Percentiles rank a stretch among this genome's conserved stretches.
These are phyloP conservation scores for Ichneumon xanthorius DNA, from an alignment of 2,888 invertebrate species.

Conservation along the genomic window DNA sequence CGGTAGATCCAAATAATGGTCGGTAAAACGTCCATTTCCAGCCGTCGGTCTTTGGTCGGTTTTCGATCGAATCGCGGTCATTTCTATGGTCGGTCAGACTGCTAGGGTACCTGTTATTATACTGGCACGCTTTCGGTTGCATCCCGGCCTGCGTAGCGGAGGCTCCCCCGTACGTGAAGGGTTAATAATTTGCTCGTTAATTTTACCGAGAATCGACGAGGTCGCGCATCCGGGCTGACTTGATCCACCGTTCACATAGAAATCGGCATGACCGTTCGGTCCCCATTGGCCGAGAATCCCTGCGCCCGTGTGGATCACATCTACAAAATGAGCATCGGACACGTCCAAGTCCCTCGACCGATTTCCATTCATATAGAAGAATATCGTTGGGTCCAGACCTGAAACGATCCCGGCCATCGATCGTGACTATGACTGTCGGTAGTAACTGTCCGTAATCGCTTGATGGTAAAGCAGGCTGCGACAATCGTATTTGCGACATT, in stretches of 20 bases:
- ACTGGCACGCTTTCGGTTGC: no score
- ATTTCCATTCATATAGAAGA: conserved; percentile 93
- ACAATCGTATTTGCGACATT: conserved; percentile 18
- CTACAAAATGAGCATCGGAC: conserved; percentile 93
- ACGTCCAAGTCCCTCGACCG: conserved; percentile 92
- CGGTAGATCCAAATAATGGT: no score
- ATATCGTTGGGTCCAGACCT: conserved; percentile 95
- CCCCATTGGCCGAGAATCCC: conserved; percentile 96
- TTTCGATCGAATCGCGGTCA: no score
- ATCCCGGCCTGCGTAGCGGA: no score
- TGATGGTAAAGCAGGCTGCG: not conserved
- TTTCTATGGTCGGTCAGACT: no score
- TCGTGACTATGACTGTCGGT: conserved; percentile 61
- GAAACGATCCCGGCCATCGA: conserved; percentile 70
- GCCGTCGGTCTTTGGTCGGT: no score
- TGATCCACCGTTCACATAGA: conserved; percentile 95
- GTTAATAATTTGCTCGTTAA: conserved; percentile 33
- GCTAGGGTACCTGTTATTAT: no score
- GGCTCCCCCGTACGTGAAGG: not conserved
- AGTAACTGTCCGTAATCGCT: conserved; percentile 35
- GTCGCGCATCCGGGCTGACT: conserved; percentile 95
- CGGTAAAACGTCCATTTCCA: no score
- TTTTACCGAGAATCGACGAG: conserved; percentile 92
- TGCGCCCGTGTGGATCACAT: conserved; percentile 94
- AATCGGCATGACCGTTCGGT: conserved; percentile 95